Base-by-base conservation (phyloP, 2,888 invertebrate genomes). In the Apodemia mormo region DNA sequence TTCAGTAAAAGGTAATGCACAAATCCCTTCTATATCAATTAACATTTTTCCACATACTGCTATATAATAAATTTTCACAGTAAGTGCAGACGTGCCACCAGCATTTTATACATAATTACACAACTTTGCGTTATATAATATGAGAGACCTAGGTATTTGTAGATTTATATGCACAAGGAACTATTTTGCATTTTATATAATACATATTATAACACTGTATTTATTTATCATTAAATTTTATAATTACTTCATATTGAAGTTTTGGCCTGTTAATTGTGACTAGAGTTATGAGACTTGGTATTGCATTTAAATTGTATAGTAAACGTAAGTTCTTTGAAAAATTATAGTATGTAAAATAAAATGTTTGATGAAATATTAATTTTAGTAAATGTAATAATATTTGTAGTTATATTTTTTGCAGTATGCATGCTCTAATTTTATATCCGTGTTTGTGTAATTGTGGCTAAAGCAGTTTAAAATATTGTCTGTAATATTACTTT, bases 181-280 rank as follows among this genome's bases (percentile, higher is more conserved):
- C 30, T 58, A 30, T 58, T 30, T 58, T 58, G 58, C 29, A 58
- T 58, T 58, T 58, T 58, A 30, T 58, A 30, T 58, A 58, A 12
- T 30, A 58, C 29, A 9, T 33, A 33, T n/a, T 22, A 30, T 29
- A 29, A 29, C 10, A 58, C 29, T 33, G 29, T 58, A 10, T 58
- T 58, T 58, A 30, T 33, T 4, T 33, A 5, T 33, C 30, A 58
- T 58, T 58, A 29, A 58, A 29, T 33, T 33, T 58, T 58, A 58
- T 65, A 54, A 49, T 40, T 52, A 68, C 72, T 72, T 72, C 72
- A 72, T 69, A 72, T 72, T 72, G 70, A 72, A 72, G 72, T 69
- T 69, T 68, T 68, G 66, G 61, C 68, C 61, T 69, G 69, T 69
- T 67, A 40, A 52, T 54, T 54, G 49, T 65, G 52, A 37, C 37